These are phyloP conservation scores for Drosophila trapezifrons DNA, from an alignment of 1,140 invertebrate genomes.

Conservation along the genomic window DNA sequence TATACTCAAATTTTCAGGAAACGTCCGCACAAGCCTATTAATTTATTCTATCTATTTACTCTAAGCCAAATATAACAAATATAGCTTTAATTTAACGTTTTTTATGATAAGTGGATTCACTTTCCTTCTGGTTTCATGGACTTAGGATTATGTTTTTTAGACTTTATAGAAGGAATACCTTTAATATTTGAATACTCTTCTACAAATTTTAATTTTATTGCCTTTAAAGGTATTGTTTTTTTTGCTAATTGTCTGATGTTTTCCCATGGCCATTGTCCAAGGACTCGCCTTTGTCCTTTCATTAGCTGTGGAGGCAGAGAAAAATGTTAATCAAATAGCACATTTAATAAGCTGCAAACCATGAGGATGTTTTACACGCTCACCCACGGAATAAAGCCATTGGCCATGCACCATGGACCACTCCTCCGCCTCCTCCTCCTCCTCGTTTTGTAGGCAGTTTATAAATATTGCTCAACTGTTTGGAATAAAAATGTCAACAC, in stretches of 20 bases:
- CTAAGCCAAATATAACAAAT: too few species aligned
- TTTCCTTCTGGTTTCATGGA: too few species aligned
- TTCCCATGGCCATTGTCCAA: background rate
- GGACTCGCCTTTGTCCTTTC: conserved; percentile 10
- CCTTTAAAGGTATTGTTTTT: background rate
- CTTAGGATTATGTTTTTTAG: background rate
- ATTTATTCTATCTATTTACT: too few species aligned
- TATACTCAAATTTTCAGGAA: too few species aligned
- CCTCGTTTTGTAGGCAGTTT: conserved; percentile 39
- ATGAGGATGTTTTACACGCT: conserved; percentile 22
- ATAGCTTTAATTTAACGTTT: too few species aligned
- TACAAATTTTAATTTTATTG: background rate
- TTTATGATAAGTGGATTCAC: too few species aligned
- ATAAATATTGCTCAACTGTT: conserved; percentile 76
- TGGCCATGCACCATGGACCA: conserved; percentile 25
- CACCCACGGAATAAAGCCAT: conserved; percentile 33
- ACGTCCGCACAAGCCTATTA: too few species aligned
- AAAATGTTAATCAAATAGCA: conserved; percentile 45
- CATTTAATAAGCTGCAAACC: conserved; percentile 37
- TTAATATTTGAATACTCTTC: too few species aligned
- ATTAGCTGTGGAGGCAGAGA: conserved; percentile 4
- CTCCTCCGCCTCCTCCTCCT: background rate
- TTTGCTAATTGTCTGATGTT: background rate
- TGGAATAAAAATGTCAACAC: conserved; percentile 82
- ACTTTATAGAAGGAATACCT: background rate